Conservation (phyloP, 2,113 vertebrate genomes). For the Gallinago jamesoni region DNA sequence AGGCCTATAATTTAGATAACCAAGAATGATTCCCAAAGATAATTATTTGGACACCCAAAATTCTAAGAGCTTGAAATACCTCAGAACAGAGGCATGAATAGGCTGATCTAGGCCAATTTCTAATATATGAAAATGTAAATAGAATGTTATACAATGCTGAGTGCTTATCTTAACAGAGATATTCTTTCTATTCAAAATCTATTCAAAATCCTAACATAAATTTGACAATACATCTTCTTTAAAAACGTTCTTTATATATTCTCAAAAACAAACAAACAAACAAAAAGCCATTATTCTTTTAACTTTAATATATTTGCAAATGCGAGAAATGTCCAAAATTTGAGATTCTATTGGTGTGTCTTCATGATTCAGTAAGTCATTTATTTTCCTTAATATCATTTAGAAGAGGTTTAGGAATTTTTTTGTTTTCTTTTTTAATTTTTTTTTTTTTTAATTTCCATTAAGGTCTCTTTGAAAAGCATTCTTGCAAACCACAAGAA, state of each 20-base stretch:
- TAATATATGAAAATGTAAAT: background rate
- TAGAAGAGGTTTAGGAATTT: background rate
- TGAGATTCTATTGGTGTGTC: background rate
- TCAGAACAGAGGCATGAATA: background rate
- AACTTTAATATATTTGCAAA: background rate
- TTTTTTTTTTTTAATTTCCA: background rate
- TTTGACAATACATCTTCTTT: background rate
- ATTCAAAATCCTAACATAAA: background rate
- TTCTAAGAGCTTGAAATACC: background rate
- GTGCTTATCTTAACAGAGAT: background rate
- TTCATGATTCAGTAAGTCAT: background rate
- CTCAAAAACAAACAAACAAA: background rate
- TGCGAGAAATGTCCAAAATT: background rate
- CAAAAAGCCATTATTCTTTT: fast-evolving
- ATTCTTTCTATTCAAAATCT: background rate
- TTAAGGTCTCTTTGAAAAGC: background rate
- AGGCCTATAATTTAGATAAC: background rate
- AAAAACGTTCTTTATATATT: background rate
- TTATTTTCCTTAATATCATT: background rate
- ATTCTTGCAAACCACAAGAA: background rate
- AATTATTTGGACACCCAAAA: background rate
- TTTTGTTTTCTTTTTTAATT: background rate
- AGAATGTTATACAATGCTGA: background rate
- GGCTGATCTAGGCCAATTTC: background rate
- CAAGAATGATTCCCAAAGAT: background rate